Base-by-base conservation (phyloP, 1,140 invertebrate genomes). In the Zaprionus camerounensis region DNA sequence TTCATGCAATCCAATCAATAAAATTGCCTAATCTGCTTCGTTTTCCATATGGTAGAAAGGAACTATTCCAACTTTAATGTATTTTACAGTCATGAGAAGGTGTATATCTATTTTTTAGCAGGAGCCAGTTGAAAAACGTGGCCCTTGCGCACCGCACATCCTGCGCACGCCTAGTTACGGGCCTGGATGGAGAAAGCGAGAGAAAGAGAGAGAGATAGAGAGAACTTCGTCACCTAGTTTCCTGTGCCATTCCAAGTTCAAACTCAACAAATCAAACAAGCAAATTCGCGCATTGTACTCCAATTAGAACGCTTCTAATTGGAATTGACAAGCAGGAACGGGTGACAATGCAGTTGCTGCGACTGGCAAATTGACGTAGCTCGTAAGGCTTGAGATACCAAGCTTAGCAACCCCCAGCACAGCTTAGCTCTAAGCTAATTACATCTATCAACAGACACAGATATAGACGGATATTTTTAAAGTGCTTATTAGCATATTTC, bases 291-390 rank as follows among this genome's bases (percentile, higher is more conserved):
- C 69, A 87, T 87, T 87, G 83, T 87, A 81, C 81, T 88, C 81
- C 84, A 87, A 87, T 87, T 87, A 83, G 61, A 64, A 66, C 51
- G 62, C 58, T 9, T 17, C 64, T 80, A 13, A 51, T 51, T 51
- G 46, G 20, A 88, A 87, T 87, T 87, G 84, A 80, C 80, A 64
- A 88, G 41, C 41, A 46, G 76, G 70, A 87, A 88, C 84, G 78
- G 83, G 77, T 88, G 84, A 81, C 84, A 87, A 84, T 85, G 69
- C 71, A 80, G 76, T 79, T 72, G 68, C 74, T 2, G 38, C 12
- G 4, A 41, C 38, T 20, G 17, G 20, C 44, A 49, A 46, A 46
- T 20, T 41, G 38, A 15, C 38, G 38, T 2, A 7, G 44, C 77
- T 73, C 26, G 65, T 71, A 71, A 65, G 61, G 71, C 66, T 80